These are phyloP conservation scores for Rhincodon typus DNA, from an alignment of 2,797 vertebrate genomes.

Conservation along the genomic window DNA sequence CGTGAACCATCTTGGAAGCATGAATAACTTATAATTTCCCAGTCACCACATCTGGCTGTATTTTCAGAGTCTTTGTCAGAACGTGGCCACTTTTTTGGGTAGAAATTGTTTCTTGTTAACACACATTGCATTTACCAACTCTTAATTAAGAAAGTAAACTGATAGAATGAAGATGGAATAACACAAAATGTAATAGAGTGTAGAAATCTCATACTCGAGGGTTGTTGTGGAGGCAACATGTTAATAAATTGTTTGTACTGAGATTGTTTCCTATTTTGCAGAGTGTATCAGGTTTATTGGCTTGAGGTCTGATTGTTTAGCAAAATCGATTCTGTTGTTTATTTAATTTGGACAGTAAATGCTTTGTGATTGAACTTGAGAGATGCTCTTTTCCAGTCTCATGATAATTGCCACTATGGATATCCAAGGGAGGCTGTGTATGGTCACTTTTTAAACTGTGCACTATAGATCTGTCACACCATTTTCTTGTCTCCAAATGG, in stretches of 20 bases:
- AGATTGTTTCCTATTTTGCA: not conserved
- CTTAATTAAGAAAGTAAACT: not conserved
- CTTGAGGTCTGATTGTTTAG: not conserved
- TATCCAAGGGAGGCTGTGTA: too few relatives aligned
- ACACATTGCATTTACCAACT: not conserved
- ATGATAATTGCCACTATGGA: not conserved
- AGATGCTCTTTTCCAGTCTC: not conserved
- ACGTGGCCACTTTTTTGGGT: not conserved
- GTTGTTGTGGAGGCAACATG: not conserved
- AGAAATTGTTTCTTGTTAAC: not conserved
- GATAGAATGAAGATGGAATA: not conserved
- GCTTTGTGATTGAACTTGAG: not conserved
- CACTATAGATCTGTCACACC: too few relatives aligned
- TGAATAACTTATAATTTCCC: not conserved
- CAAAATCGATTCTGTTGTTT: not conserved
- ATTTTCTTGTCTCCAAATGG: too few relatives aligned
- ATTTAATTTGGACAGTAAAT: not conserved
- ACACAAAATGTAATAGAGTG: not conserved
- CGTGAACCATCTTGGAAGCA: not conserved
- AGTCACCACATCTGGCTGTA: slow-evolving; percentile 5
- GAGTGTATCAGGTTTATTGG: not conserved
- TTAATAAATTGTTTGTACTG: not conserved
- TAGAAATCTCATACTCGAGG: not conserved
- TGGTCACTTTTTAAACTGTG: too few relatives aligned
- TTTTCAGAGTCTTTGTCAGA: not conserved